Percentiles rank a stretch among this genome's conserved stretches.
Evolutionary conservation across 2,797 vertebrate genomes (phyloP).

Genomic region (Octomys mimax): DNA sequence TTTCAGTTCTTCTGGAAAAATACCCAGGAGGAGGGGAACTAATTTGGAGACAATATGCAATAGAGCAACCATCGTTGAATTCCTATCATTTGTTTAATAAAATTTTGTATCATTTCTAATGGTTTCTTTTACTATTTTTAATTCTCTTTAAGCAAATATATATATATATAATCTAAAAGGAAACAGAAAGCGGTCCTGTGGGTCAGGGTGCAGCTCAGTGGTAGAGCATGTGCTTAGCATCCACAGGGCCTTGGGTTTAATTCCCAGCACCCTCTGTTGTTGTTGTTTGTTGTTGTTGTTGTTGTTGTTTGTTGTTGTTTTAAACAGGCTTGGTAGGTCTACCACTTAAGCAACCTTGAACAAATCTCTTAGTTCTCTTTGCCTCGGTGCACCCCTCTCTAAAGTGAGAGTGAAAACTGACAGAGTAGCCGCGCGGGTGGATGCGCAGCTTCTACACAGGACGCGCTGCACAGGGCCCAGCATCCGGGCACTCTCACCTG

Average conservation of each 20-base stretch:
- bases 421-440: background rate
- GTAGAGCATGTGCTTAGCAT: background rate
- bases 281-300: no score
- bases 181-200: background rate
- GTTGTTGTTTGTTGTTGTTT: no score
- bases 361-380: background rate
- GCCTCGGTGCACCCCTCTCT: background rate
- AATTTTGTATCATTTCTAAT: no score
- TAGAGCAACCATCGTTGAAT: no score
- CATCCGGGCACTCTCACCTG: background rate
- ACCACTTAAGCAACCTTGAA: background rate
- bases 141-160: no score
- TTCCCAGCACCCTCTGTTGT: background rate
- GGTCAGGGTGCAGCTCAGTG: background rate
- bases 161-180: no score
- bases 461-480: background rate
- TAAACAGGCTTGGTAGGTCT: background rate
- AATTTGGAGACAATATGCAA: no score
- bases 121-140: no score
- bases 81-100: no score
- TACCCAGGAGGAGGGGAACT: no score
- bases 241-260: background rate
- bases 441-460: background rate
- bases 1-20: no score
- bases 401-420: background rate